Conservation (phyloP, 1,140 invertebrate species). For the Tetranychus cinnabarinus region DNA sequence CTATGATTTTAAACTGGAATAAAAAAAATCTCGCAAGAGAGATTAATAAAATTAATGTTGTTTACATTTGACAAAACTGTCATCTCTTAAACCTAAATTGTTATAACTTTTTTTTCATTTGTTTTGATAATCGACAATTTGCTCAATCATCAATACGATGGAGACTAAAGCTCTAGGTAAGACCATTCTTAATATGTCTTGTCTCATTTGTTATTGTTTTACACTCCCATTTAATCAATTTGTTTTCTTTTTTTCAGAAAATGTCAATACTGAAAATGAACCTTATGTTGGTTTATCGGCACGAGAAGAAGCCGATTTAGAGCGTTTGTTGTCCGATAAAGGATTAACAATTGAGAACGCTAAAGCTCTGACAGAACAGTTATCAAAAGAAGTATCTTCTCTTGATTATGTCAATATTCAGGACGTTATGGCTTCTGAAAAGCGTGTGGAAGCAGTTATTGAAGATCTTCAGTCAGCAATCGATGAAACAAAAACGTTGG, state of each 20-base stretch:
- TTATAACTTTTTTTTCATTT: no score
- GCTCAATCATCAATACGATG: no score
- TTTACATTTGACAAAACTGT: no score
- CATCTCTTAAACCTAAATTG: no score
- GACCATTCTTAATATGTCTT: background rate
- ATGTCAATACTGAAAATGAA: constrained; percentile 15
- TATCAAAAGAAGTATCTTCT: constrained; percentile 51
- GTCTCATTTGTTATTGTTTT: background rate
- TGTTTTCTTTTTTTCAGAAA: background rate
- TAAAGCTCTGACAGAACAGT: constrained; percentile 55
- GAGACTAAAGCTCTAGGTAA: no score
- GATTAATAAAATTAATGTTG: no score
- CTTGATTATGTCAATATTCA: constrained; percentile 67
- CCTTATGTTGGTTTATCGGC: constrained; percentile 62
- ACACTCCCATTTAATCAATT: background rate
- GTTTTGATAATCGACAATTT: no score
- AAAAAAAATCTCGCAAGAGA: no score
- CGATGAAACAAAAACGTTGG: constrained; percentile 36
- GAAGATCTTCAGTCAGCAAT: constrained; percentile 40
- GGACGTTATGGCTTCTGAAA: constrained; percentile 54
- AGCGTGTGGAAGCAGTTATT: constrained; percentile 60
- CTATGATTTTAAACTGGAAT: no score
- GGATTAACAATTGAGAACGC: constrained; percentile 60
- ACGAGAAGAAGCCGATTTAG: constrained; percentile 52
- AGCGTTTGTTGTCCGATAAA: constrained; percentile 42